These are phyloP conservation scores for Catamblyrhynchus diadema DNA, from an alignment of 2,797 vertebrate species.

Conservation along the genomic window DNA sequence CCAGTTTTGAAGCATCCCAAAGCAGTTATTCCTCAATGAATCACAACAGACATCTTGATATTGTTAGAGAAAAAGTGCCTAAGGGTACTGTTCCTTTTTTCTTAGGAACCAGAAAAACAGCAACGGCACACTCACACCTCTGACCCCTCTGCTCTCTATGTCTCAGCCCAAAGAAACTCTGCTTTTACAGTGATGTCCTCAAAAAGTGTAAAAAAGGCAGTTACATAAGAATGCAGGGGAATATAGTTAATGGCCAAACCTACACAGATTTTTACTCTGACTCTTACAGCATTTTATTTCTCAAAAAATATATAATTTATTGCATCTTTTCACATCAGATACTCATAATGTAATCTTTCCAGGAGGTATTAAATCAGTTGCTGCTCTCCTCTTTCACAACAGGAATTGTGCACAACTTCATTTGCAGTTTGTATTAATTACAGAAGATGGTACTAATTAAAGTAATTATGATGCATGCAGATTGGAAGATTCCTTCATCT, in stretches of 20 bases:
- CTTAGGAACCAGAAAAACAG: neutral
- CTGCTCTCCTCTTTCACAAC: neutral
- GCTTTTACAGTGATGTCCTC: neutral
- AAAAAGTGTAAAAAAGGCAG: neutral
- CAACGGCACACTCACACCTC: neutral
- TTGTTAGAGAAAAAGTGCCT: neutral
- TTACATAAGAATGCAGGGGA: neutral
- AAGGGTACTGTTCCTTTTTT: neutral
- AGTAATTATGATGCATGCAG: neutral
- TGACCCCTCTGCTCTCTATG: neutral
- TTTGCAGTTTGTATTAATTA: slow-evolving; percentile 37
- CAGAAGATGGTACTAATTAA: slow-evolving; percentile 67
- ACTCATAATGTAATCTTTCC: neutral
- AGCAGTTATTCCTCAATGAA: slow-evolving; percentile 28
- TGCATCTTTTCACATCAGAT: neutral
- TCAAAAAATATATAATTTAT: neutral
- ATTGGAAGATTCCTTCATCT: neutral
- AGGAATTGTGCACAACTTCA: neutral
- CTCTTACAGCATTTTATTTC: neutral
- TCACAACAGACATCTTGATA: neutral
- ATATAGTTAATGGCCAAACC: neutral
- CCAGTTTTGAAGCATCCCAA: neutral
- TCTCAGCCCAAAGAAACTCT: neutral
- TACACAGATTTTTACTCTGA: neutral
- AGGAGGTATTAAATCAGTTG: neutral